Evolutionary conservation across 2,797 vertebrate genomes (phyloP).

Genomic region (Oreonectes daqikongensis): DNA sequence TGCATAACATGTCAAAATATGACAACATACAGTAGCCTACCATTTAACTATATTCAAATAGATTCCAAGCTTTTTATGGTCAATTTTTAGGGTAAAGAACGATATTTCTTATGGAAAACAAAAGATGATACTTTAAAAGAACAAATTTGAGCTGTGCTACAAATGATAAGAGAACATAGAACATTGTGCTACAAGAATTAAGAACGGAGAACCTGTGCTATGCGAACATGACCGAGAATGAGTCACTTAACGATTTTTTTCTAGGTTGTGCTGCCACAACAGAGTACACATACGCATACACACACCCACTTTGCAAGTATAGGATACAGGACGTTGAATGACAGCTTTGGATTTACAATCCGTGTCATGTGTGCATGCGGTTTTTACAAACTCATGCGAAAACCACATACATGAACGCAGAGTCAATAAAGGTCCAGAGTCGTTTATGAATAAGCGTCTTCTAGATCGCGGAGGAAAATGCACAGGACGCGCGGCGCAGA

Average conservation of each 20-base stretch:
- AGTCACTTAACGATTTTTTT: constrained; percentile 1
- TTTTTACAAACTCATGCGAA: neutral
- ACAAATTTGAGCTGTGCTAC: neutral
- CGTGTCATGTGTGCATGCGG: neutral
- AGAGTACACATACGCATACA: neutral
- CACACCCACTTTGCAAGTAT: constrained; percentile 5
- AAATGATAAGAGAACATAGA: neutral
- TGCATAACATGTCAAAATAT: constrained; percentile 23
- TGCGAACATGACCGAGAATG: neutral
- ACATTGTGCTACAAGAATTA: too few species aligned
- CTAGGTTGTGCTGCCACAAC: constrained; percentile 5
- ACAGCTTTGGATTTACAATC: neutral
- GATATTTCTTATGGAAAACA: neutral
- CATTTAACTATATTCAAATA: neutral
- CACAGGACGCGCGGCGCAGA: neutral
- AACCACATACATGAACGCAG: too few species aligned
- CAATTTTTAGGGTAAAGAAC: too few species aligned
- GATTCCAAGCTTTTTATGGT: too few species aligned
- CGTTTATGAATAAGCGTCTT: constrained; percentile 19
- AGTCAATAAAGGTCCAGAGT: neutral
- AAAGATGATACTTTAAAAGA: neutral
- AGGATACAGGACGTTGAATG: neutral
- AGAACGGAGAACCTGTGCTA: neutral
- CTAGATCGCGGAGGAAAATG: constrained; percentile 1
- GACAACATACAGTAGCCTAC: neutral